Evolutionary conservation across 92 coral and sea anemone species (phyloP), one percentile per base, ranked within the genome.

Genomic region (Porites cylindrica): DNA sequence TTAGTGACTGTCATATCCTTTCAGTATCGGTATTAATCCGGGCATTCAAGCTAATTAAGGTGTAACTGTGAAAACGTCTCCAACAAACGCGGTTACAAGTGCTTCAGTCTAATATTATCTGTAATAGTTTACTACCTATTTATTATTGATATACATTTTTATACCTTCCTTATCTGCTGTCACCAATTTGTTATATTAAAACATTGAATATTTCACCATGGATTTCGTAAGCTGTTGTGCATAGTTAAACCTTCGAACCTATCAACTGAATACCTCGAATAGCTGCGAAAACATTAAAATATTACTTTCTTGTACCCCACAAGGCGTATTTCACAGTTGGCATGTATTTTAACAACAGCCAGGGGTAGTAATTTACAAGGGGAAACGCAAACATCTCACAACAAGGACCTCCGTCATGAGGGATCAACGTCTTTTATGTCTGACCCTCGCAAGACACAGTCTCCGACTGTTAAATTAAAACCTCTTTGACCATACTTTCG

Each of bases 271-370:
- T 32, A 9, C 75, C 51, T 32, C 16, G 18, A 70, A 70, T 70
- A 38, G 32, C 24, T 70, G 1, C 12, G 8, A 43, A 13, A 32
- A 29, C 7, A 6, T 70, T 70, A 17, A 29, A 12, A 52, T 24
- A 24, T 69, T 62, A 3, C n/a, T 2, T 62, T 62, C n/a, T 26
- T 69, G 32, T 24, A 70, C 75, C 75, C 75, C 75, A 70, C 53
- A 32, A 21, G 14, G 75, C 75, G 75, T 32, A 7, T 4, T 38
- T 32, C n/a, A 21, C 14, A 26, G 7, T 2, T 26, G 7, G n/a
- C 17, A 26, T 14, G 12, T 4, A 9, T 70, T 70, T 56, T 14
- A 56, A 56, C 17, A 56, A 17, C 61, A 56, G 16, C 61, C 61
- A 56, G 12, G 13, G 16, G 13, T 56, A 56, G 61, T 3, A 56